phyloP scores from a whole-genome alignment of 2,113 vertebrate genomes.

The Aspiorhynchus laticeps region DNA sequence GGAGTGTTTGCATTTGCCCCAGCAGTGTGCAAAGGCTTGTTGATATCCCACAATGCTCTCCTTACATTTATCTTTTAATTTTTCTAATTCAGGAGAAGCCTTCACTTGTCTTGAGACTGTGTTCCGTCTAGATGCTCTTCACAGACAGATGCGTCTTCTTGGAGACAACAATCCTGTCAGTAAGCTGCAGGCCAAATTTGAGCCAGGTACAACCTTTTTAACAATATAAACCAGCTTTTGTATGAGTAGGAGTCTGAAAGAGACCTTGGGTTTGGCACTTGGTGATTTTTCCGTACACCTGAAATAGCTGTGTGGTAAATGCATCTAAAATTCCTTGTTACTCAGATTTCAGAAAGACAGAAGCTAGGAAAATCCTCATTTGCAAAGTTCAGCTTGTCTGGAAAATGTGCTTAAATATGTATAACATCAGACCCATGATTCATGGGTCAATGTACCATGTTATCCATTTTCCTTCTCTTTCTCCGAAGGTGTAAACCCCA shows the following conservation, averaged over 20 bases:
- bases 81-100: slow-evolving; percentile 81
- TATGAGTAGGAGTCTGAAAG: background rate
- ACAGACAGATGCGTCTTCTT: slow-evolving; percentile 92
- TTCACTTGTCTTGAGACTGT: slow-evolving; percentile 95
- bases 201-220: slow-evolving; percentile 81
- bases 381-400: background rate
- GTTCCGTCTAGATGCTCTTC: slow-evolving; percentile 93
- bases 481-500: slow-evolving; percentile 90
- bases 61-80: background rate
- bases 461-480: background rate
- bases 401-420: slow-evolving; percentile 13
- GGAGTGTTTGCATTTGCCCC: background rate
- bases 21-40: background rate
- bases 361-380: slow-evolving; percentile 13
- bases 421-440: background rate
- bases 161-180: slow-evolving; percentile 94
- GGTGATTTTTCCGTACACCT: background rate
- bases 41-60: background rate
- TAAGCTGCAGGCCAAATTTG: slow-evolving; percentile 93
- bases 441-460: background rate
- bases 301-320: slow-evolving; percentile 14
- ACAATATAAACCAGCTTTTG: background rate
- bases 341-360: background rate
- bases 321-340: background rate
- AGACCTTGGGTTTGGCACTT: background rate